Conservation (phyloP, 2,113 vertebrate genomes). For the Progne subis region DNA sequence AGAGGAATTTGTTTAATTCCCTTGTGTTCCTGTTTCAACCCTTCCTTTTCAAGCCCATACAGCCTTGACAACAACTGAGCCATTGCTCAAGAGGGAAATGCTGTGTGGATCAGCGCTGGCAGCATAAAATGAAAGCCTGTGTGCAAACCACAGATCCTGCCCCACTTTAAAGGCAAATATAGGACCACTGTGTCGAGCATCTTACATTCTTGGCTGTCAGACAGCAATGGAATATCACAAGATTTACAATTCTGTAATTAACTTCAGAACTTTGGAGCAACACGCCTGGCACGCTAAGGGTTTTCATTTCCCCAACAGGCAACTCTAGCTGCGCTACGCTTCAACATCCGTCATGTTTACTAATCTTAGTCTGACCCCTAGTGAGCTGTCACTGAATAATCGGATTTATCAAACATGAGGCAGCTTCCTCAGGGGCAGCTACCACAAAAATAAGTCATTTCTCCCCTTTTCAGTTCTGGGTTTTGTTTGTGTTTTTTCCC, state of each 20-base stretch:
- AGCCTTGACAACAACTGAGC: not conserved
- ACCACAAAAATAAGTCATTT: not conserved
- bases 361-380: conserved; percentile 63
- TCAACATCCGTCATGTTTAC: not conserved
- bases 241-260: not conserved
- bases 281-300: not conserved
- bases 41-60: not conserved
- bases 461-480: not conserved
- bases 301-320: not conserved
- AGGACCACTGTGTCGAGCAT: not conserved
- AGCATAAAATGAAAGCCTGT: not conserved
- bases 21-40: not conserved
- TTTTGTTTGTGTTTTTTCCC: not conserved
- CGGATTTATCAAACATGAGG: not conserved
- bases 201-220: not conserved
- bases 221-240: not conserved
- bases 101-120: not conserved
- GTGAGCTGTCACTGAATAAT: conserved; percentile 51
- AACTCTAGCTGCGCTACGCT: rapidly evolving
- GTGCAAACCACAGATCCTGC: not conserved
- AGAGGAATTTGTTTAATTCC: not conserved
- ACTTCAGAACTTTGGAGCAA: not conserved
- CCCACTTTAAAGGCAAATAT: not conserved
- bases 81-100: not conserved
- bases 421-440: not conserved